Percentiles rank a stretch among this genome's conserved stretches.
Evolutionary conservation across 2,888 invertebrate genomes (phyloP).

Genomic region (Ophonus ardosiacus): DNA sequence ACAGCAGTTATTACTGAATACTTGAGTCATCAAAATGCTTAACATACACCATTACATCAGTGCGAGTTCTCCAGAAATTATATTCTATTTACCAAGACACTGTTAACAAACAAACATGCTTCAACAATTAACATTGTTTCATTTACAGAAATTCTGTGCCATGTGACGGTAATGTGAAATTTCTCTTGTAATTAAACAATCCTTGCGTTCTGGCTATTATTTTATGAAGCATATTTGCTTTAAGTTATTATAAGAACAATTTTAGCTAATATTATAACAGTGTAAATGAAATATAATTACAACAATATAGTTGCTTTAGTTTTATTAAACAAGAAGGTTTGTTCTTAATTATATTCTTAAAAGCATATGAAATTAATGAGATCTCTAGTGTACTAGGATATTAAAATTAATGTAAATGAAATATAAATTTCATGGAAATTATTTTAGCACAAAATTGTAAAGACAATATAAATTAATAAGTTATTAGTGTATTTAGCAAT

Average conservation of each 20-base stretch:
- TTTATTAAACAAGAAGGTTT: too few species aligned
- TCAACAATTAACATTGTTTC: constrained; percentile 53
- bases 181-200: constrained; percentile 40
- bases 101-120: constrained; percentile 45
- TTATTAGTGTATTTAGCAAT: too few species aligned
- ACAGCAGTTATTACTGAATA: constrained; percentile 13
- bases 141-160: constrained; percentile 25
- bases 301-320: neutral
- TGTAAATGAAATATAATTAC: constrained; percentile 10
- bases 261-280: neutral
- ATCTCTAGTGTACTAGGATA: too few species aligned
- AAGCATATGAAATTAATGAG: too few species aligned
- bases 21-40: constrained; percentile 36
- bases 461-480: too few species aligned
- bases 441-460: too few species aligned
- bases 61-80: constrained; percentile 22
- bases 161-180: constrained; percentile 30
- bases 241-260: constrained; percentile 3
- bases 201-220: constrained; percentile 14
- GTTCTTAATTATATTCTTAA: too few species aligned
- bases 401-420: too few species aligned
- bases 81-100: constrained; percentile 31
- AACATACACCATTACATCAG: constrained; percentile 10
- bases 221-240: constrained; percentile 19
- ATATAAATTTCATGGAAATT: too few species aligned